Base-by-base conservation (phyloP, 2,888 invertebrate species). In the Agelastica alni region DNA sequence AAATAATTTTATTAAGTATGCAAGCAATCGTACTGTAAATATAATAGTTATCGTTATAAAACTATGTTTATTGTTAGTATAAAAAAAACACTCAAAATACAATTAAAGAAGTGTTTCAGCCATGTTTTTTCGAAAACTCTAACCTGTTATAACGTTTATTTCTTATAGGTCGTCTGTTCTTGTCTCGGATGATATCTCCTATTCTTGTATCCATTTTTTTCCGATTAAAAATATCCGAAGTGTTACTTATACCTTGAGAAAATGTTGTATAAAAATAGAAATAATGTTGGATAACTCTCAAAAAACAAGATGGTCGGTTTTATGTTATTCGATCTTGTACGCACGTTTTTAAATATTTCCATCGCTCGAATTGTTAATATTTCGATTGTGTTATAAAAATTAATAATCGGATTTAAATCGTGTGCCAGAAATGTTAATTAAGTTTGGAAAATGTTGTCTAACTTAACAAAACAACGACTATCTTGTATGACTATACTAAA, bases 131-230 rank as follows among this genome's bases (percentile, higher is more conserved):
- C 16, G 4, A 56, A 54, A 42, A 47, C 31, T 64, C 84, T 79
- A 75, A 87, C 87, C 87, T 84, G 79, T 84, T 87, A 75, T 86
- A 85, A 70, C 86, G 80, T 70, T 87, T 85, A 80, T 83, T 88
- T 71, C 88, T 81, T 62, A 87, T 82, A 49, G 87, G 87, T 62
- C 87, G 81, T 69, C 81, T 78, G 59, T 81, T 75, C 73, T 82
- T 82, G 66, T 79, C 81, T 78, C 79, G 62, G 17, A 56, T 56
- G 53, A 59, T 58, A 67, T 79, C 82, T 56, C 71, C 70, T 60
- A 73, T 69, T 60, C 72, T 71, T 65, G 69, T 66, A 61, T 76
- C 76, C 76, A 76, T 76, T 64, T 65, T 65, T 62, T 66, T 16
- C 61, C 69, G 70, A 49, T 61, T 53, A 55, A 68, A 70, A 72